Conservation (phyloP, 2,888 invertebrate genomes). For the Anorthoa munda region DNA sequence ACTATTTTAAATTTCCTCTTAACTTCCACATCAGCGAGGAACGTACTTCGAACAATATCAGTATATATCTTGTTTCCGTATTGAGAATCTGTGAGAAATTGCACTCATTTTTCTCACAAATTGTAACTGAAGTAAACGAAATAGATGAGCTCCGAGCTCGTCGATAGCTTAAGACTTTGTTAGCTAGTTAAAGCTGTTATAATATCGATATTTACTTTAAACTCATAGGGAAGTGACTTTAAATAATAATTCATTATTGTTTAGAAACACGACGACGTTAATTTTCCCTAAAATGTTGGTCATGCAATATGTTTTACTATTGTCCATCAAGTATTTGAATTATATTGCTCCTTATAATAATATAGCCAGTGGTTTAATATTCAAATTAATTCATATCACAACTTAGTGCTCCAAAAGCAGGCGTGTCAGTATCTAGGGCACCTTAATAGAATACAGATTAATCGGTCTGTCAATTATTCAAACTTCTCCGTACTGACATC, state of each 20-base stretch:
- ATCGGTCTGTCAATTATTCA: neutral
- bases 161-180: constrained; percentile 35
- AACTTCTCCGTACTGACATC: neutral
- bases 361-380: neutral
- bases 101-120: constrained; percentile 52
- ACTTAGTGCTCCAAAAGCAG: neutral
- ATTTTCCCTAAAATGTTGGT: too few relatives aligned
- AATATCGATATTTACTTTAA: neutral
- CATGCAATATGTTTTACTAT: too few relatives aligned
- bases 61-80: constrained; percentile 51
- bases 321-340: too few relatives aligned
- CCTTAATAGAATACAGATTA: neutral
- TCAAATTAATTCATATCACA: neutral
- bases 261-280: neutral
- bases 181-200: neutral
- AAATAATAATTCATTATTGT: neutral
- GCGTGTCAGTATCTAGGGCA: neutral
- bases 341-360: too few relatives aligned
- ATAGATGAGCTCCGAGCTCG: constrained; percentile 36
- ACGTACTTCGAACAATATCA: constrained; percentile 39
- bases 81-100: constrained; percentile 61
- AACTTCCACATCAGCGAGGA: constrained; percentile 33
- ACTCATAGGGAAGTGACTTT: neutral
- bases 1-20: constrained; percentile 36
- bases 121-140: constrained; percentile 46